phyloP scores from a whole-genome alignment of 2,113 vertebrate genomes.

The Capreolus pygargus region DNA sequence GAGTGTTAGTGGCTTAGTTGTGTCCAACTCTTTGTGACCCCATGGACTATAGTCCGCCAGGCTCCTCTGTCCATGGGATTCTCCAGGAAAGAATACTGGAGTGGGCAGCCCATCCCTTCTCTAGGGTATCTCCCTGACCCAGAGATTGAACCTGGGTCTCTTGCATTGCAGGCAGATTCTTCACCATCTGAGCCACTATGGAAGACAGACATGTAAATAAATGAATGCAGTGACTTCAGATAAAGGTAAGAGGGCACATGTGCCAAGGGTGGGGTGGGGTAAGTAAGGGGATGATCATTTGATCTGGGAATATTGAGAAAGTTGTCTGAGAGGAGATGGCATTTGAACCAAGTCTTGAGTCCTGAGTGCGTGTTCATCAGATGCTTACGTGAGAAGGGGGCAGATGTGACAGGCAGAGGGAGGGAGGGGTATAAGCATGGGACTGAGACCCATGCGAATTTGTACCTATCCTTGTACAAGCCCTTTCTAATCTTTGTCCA shows the following conservation, averaged over 20 bases:
- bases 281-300: background rate
- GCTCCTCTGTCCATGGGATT: background rate
- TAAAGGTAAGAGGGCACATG: background rate
- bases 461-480: background rate
- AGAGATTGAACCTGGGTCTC: background rate
- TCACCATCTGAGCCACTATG: background rate
- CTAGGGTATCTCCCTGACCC: background rate
- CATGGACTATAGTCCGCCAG: background rate
- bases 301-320: background rate
- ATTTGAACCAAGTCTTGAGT: background rate
- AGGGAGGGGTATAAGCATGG: background rate
- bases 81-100: background rate
- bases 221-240: background rate
- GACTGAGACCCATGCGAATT: background rate
- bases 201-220: background rate
- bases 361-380: background rate
- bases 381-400: background rate
- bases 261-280: background rate
- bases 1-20: background rate
- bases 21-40: background rate
- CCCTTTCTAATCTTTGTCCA: background rate
- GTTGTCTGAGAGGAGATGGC: background rate
- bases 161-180: background rate
- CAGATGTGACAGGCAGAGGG: background rate
- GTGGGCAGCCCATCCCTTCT: background rate